Base-by-base conservation (phyloP, 2,797 vertebrate species). In the Gephyroberyx darwinii region DNA sequence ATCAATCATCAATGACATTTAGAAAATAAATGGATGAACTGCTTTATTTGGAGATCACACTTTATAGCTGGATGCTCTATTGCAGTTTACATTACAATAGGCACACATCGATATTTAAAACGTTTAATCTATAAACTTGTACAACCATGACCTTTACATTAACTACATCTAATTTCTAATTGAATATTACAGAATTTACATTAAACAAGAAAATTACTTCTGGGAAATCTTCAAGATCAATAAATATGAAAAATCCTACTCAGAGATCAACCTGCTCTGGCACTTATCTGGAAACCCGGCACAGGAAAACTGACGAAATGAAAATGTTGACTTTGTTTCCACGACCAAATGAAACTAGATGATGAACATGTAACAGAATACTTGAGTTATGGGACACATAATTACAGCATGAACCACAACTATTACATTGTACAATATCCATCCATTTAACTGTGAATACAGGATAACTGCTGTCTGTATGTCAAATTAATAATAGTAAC, bases 281-380 rank as follows among this genome's bases (percentile, higher is more conserved):
- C 56, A 41, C 5, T 52, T 45, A 3, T 68, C 10, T n/a, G 19
- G 13, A 26, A 8, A 45, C 8, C 12, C 7, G 2, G 9, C 33
- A 35, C 33, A 30, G 41, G 48, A 39, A 60, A 19, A 48, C 8
- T 51, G 16, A 37, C 70, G 31, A 83, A 76, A 58, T 43, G 26
- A 26, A 52, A 74, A 41, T 43, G 19, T 64, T 81, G 8, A 55
- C 26, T 85, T 71, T n/a, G 43, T 43, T 56, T 12, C 30, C n/a
- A 69, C 12, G 30, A 31, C 16, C 57, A 63, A 33, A 50, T 2
- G 45, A 65, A 68, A 39, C 50, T 65, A 63, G n/a, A 75, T 72
- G 59, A 72, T 63, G 17, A 50, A 65, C 50, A 65, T 84, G 84
- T 88, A 89, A 90, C 88, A 86, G 4, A 75, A 60, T 45, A 56